These are phyloP conservation scores for Eleginops maclovinus DNA, from an alignment of 2,113 vertebrate species.

Conservation along the genomic window DNA sequence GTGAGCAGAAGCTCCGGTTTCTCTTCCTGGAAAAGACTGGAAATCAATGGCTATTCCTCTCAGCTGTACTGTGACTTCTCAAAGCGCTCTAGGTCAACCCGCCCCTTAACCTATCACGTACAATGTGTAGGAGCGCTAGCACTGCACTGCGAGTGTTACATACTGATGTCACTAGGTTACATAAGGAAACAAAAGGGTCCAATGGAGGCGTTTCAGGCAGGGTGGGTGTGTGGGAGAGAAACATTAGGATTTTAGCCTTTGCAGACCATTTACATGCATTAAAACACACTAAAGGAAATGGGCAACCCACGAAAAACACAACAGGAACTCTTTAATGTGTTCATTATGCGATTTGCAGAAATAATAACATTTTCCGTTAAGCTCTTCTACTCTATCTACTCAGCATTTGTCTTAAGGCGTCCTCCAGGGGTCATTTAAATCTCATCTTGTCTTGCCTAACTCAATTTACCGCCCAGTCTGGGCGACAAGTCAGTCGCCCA, in stretches of 20 bases:
- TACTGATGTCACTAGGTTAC: no score
- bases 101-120: no score
- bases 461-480: slow-evolving; percentile 43
- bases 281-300: no score
- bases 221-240: no score
- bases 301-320: no score
- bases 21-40: neutral
- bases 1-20: slow-evolving; percentile 11
- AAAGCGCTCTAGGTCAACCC: no score
- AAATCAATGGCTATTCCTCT: slow-evolving; percentile 25
- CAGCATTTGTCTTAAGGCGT: slow-evolving; percentile 22
- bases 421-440: slow-evolving; percentile 43
- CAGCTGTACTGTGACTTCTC: slow-evolving; percentile 20
- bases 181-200: no score
- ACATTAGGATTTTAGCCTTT: no score
- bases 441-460: slow-evolving; percentile 33
- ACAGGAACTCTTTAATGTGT: neutral
- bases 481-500: slow-evolving; percentile 40
- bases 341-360: neutral
- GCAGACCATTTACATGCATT: no score
- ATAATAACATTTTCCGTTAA: neutral
- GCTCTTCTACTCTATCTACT: neutral
- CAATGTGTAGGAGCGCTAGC: no score
- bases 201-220: no score
- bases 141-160: no score